phyloP scores from a whole-genome alignment of 2,113 vertebrate species.

The Datnioides undecimradiatus region DNA sequence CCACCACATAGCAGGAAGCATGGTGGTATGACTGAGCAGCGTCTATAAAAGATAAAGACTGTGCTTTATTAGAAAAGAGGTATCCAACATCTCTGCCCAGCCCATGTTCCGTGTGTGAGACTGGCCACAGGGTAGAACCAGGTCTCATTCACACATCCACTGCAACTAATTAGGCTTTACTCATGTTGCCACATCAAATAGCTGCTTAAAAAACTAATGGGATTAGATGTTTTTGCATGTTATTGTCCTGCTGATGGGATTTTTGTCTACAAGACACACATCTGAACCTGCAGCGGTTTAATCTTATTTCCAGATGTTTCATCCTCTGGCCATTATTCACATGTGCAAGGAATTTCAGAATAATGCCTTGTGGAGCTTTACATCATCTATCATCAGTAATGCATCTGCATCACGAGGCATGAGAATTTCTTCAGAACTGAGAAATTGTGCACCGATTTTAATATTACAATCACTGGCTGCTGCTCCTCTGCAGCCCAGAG shows the following conservation, averaged over 20 bases:
- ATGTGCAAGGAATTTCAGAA: slow-evolving; percentile 53
- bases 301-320: slow-evolving; percentile 69
- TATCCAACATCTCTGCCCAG: slow-evolving; percentile 34
- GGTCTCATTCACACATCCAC: slow-evolving; percentile 56
- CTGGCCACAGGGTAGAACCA: slow-evolving; percentile 44
- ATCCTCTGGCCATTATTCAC: slow-evolving; percentile 50
- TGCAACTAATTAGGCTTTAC: slow-evolving; percentile 59
- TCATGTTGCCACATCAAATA: slow-evolving; percentile 64
- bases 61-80: slow-evolving; percentile 50
- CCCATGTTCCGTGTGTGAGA: slow-evolving; percentile 34
- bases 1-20: slow-evolving; percentile 62
- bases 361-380: slow-evolving; percentile 61
- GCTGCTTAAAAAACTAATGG: slow-evolving; percentile 33
- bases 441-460: slow-evolving; percentile 32
- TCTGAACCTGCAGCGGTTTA: slow-evolving; percentile 58
- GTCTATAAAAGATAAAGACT: slow-evolving; percentile 65
- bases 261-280: slow-evolving; percentile 44
- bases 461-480: slow-evolving; percentile 59
- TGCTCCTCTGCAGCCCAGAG: slow-evolving; percentile 54
- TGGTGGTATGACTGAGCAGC: slow-evolving; percentile 67
- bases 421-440: slow-evolving; percentile 45
- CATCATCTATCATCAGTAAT: slow-evolving; percentile 47
- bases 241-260: slow-evolving; percentile 60
- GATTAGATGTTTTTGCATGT: slow-evolving; percentile 51
- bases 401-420: slow-evolving; percentile 37